Evolutionary conservation across 2,888 invertebrate genomes (phyloP), one percentile per base, ranked within the genome.

Genomic region (Gortyna flavago): DNA sequence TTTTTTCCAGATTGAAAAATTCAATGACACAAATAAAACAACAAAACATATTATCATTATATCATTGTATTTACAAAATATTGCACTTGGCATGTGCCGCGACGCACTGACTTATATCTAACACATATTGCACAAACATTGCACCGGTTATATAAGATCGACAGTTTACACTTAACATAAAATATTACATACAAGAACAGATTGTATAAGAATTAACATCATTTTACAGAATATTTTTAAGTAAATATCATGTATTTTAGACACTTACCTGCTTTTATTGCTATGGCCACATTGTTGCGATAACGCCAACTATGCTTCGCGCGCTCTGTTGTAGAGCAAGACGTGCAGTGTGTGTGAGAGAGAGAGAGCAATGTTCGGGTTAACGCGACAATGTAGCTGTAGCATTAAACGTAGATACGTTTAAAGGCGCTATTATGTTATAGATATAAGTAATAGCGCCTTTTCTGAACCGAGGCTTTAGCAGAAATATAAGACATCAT

Each of bases 71-170:
- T 88, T 84, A 90, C 87, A 86, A 84, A 80, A 88, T 89, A 87
- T 90, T 89, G 90, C 89, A 89, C 90, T 83, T 71, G 85, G 87
- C 85, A 73, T 87, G 87, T 77, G 86, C 87, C 82, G 85, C n/a
- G 59, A 67, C 83, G 88, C 88, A 85, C 88, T 57, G 41, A 65
- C 79, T 84, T 84, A 84, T 5, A 65, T 4, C 67, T 72, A 80
- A 77, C 62, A 86, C 13, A 74, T 88, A 88, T 88, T 88, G 87
- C 87, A 88, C 83, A 76, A 70, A 87, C 66, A 86, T 88, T 87
- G 88, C 84, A 86, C 84, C 74, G 66, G 69, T 79, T 78, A 73
- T 78, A 73, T 65, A 86, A 73, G 68, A 83, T 85, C 83, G 70
- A 88, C 80, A 88, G 87, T 85, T 88, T 57, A 51, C 16, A 77